phyloP scores from a whole-genome alignment of 2,797 vertebrate genomes.

The Hydrolagus colliei region DNA sequence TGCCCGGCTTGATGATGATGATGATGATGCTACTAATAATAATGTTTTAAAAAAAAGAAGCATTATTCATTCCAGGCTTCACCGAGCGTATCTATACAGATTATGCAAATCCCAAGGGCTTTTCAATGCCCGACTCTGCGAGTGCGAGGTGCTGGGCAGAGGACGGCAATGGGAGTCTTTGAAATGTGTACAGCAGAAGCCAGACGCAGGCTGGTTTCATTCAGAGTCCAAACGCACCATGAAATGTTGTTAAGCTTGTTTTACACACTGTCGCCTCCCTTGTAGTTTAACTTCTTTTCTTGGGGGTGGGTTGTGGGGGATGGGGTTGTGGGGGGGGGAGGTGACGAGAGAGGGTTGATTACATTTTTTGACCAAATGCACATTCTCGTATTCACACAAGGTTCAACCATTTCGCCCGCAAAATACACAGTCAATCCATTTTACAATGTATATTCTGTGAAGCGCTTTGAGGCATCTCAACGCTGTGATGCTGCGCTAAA shows the following conservation, averaged over 20 bases:
- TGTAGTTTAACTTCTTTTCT: slow-evolving; percentile 35
- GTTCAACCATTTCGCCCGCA: too few species aligned
- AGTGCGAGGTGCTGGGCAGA: slow-evolving; percentile 7
- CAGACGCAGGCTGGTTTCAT: slow-evolving; percentile 37
- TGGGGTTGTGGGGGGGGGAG: too few species aligned
- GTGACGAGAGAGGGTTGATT: not conserved
- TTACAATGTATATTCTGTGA: too few species aligned
- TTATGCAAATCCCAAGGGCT: slow-evolving; percentile 31
- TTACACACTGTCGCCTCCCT: slow-evolving; percentile 44
- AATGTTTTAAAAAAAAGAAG: not conserved
- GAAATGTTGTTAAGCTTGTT: slow-evolving; percentile 45
- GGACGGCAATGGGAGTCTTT: slow-evolving; percentile 22
- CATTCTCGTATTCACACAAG: slow-evolving; percentile 9
- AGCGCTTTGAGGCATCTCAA: too few species aligned
- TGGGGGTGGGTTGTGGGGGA: not conserved
- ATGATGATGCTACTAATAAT: too few species aligned
- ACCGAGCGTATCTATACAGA: slow-evolving; percentile 29
- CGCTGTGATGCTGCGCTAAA: too few species aligned
- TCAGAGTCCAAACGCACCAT: slow-evolving; percentile 42
- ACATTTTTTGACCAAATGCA: slow-evolving; percentile 30
- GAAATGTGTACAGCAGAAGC: slow-evolving; percentile 20
- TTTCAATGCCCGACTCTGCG: not conserved
- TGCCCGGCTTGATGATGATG: not conserved
- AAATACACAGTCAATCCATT: too few species aligned
- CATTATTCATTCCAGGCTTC: slow-evolving; percentile 19